A percentile compares a stretch with the other conserved stretches of the same genome.
These are phyloP conservation scores for Ylistrum balloti DNA, from an alignment of 1,140 invertebrate genomes.

Conservation along the genomic window DNA sequence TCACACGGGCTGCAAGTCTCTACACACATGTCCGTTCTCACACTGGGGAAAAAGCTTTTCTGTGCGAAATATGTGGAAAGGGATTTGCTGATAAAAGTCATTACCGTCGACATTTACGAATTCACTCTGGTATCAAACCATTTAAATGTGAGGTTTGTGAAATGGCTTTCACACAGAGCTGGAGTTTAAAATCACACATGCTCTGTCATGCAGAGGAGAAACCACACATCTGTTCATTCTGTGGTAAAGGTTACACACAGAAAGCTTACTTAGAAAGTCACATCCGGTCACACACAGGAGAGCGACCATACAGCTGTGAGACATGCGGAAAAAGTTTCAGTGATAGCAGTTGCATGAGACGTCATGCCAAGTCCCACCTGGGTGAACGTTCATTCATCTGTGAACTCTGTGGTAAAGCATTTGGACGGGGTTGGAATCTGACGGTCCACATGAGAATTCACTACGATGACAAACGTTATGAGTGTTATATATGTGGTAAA, in stretches of 20 bases:
- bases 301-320: slow-evolving; percentile 90
- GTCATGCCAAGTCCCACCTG: slow-evolving; percentile 85
- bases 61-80: slow-evolving; percentile 54
- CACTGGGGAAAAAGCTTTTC: not conserved
- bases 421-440: slow-evolving; percentile 89
- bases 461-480: slow-evolving; percentile 55
- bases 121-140: slow-evolving; percentile 53
- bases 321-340: slow-evolving; percentile 86
- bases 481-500: slow-evolving; percentile 59
- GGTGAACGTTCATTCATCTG: slow-evolving; percentile 88
- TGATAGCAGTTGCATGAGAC: slow-evolving; percentile 86
- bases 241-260: slow-evolving; percentile 48
- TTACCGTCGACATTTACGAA: slow-evolving; percentile 48
- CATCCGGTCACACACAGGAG: slow-evolving; percentile 95
- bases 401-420: slow-evolving; percentile 95
- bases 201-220: slow-evolving; percentile 47
- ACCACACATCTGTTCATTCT: slow-evolving; percentile 51
- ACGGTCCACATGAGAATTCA: slow-evolving; percentile 90
- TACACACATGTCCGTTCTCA: slow-evolving; percentile 49
- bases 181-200: slow-evolving; percentile 50
- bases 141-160: slow-evolving; percentile 58
- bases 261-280: slow-evolving; percentile 83
- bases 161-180: slow-evolving; percentile 50
- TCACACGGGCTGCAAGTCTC: slow-evolving; percentile 42
- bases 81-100: slow-evolving; percentile 52